Evolutionary conservation across 1,140 invertebrate species (phyloP), one percentile per base, ranked within the genome.

Genomic region (Limonius californicus): DNA sequence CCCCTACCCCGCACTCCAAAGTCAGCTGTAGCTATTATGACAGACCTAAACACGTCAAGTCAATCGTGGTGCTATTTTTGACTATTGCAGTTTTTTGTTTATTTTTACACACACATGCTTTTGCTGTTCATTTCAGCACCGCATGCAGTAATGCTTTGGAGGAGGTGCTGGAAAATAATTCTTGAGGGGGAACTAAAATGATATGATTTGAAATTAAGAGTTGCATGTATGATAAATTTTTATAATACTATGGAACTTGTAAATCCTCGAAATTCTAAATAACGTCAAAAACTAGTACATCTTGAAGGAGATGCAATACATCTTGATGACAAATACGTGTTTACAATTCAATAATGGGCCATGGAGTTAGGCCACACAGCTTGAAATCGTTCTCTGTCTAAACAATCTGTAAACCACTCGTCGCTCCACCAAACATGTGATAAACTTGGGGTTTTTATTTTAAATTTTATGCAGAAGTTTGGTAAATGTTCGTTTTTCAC

Each of bases 361-460:
- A 43, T 30, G 16, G 39, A 61, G 54, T 61, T 50, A 27, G 63
- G 57, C 63, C 63, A 65, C 63, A 65, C 63, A 65, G 60, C 63
- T 59, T 53, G 59, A 58, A 55, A 32, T 54, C 47, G 20, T 58
- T 61, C 58, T 35, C 54, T 42, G 55, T 65, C 63, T 61, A 65
- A 65, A 65, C 63, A 65, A 65, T 57, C 39, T 57, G 63, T 65
- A 65, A 65, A 65, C 54, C 63, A 61, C 63, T 65, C 63, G 63
- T 65, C 63, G 59, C 63, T 59, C 20, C 30, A 20, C 27, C 59
- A 53, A 61, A 65, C 63, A 27, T 27, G 59, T 65, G 63, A 65
- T 65, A 65, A 65, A 65, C 56, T 61, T 11, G 2, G 11, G 35
- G 11, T 32, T 32, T 32, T 39, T 12, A 12, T 39, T 39, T 27